Conservation (phyloP, 2,113 vertebrate species). For the Serilophus lunatus region DNA sequence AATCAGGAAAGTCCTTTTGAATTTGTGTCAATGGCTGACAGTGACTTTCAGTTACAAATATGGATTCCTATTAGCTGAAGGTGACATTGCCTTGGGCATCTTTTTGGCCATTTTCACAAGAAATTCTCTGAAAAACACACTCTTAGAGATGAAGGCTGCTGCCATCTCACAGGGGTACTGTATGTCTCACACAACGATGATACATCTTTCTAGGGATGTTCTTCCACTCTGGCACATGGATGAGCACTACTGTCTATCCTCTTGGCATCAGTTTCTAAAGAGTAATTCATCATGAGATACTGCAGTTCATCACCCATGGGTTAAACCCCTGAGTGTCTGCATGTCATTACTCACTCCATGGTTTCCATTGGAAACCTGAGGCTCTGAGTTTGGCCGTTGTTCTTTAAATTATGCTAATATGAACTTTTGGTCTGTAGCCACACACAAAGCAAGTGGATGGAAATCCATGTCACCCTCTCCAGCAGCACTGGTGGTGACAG, state of each 20-base stretch:
- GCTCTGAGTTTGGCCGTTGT: background rate
- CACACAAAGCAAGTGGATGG: background rate
- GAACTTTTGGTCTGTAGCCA: background rate
- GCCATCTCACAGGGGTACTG: background rate
- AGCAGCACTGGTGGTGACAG: background rate
- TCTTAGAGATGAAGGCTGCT: background rate
- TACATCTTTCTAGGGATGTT: background rate
- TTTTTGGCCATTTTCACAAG: background rate
- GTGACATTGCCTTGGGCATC: background rate
- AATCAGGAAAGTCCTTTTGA: background rate
- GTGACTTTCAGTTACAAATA: background rate
- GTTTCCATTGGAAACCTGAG: background rate
- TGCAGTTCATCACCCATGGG: background rate
- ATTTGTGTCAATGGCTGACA: background rate
- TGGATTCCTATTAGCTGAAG: accelerated
- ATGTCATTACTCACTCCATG: accelerated
- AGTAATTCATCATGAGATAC: background rate
- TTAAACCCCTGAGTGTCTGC: accelerated
- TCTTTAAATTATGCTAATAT: background rate
- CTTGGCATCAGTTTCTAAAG: background rate
- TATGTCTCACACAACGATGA: background rate
- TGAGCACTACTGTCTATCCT: background rate
- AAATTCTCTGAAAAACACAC: background rate
- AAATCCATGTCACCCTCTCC: background rate
- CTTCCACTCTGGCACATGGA: background rate